A percentile compares a stretch with the other conserved stretches of the same genome.
phyloP scores from a whole-genome alignment of 2,797 vertebrate genomes.

The Danionella dracula region DNA sequence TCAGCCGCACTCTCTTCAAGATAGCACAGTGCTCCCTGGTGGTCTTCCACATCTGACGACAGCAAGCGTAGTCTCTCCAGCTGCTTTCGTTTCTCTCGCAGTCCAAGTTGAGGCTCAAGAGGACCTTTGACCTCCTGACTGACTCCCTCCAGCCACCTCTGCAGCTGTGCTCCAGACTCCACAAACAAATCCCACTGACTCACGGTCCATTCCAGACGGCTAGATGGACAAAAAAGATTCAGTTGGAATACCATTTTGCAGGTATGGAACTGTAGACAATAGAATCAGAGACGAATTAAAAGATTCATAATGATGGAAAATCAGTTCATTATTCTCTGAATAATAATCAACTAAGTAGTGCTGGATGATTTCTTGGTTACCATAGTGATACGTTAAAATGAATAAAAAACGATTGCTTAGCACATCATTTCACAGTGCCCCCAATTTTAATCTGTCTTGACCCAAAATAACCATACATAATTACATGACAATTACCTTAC shows the following conservation, averaged over 20 bases:
- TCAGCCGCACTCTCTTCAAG: conserved; percentile 79
- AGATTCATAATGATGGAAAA: no score
- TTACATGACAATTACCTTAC: not conserved
- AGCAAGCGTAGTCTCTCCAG: conserved; percentile 82
- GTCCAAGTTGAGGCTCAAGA: conserved; percentile 77
- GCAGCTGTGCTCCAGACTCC: conserved; percentile 81
- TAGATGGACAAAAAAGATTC: conserved; percentile 44
- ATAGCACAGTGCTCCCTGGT: conserved; percentile 72
- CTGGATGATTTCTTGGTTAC: conserved; percentile 18
- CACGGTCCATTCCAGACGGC: conserved; percentile 85
- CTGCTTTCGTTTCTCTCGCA: conserved; percentile 88
- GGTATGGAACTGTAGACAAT: not conserved
- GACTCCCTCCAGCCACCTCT: conserved; percentile 85
- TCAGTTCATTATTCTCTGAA: no score
- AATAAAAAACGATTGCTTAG: no score
- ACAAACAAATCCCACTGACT: conserved; percentile 86
- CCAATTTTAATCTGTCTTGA: conserved; percentile 6
- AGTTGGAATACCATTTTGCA: not conserved
- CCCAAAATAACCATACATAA: not conserved
- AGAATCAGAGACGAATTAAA: no score
- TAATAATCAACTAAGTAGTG: not conserved
- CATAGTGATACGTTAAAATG: not conserved
- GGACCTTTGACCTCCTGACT: conserved; percentile 80
- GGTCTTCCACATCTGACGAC: conserved; percentile 81
- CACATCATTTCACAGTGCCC: conserved; percentile 5